Evolutionary conservation across 2,888 invertebrate genomes (phyloP).

Genomic region (Phyto melanocephala): DNA sequence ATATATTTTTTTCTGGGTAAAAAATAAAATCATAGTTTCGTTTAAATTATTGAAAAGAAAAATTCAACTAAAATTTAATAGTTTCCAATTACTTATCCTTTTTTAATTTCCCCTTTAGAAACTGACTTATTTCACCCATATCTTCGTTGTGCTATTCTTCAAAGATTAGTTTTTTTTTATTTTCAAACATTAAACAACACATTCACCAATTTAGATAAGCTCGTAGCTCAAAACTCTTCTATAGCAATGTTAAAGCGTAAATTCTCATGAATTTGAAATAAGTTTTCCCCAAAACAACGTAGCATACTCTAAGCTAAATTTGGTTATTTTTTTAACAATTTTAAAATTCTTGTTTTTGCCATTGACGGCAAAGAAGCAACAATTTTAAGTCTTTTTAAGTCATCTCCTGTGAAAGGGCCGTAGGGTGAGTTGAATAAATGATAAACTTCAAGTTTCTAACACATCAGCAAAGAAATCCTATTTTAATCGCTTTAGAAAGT

Average conservation of each 20-base stretch:
- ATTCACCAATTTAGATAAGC: neutral
- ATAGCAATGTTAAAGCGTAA: neutral
- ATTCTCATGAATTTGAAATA: conserved; percentile 15
- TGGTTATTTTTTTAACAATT: neutral
- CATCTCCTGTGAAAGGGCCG: neutral
- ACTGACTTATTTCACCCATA: neutral
- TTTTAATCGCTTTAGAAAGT: conserved; percentile 27
- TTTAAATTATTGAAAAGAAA: too few relatives aligned
- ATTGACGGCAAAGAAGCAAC: neutral
- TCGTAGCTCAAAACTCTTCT: neutral
- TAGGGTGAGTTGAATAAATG: neutral
- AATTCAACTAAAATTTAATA: too few relatives aligned
- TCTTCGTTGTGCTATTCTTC: neutral
- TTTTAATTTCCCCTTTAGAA: too few relatives aligned
- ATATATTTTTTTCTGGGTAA: too few relatives aligned
- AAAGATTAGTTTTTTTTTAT: neutral
- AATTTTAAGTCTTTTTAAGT: conserved; percentile 19
- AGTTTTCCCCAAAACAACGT: neutral
- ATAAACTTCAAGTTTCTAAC: conserved; percentile 34
- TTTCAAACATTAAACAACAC: neutral
- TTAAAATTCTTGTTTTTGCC: neutral
- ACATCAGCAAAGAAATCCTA: conserved; percentile 39
- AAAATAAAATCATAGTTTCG: too few relatives aligned
- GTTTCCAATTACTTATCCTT: too few relatives aligned
- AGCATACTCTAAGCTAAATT: neutral